These are phyloP conservation scores for Heterodera schachtii DNA, from an alignment of 1,140 invertebrate species.

Conservation along the genomic window DNA sequence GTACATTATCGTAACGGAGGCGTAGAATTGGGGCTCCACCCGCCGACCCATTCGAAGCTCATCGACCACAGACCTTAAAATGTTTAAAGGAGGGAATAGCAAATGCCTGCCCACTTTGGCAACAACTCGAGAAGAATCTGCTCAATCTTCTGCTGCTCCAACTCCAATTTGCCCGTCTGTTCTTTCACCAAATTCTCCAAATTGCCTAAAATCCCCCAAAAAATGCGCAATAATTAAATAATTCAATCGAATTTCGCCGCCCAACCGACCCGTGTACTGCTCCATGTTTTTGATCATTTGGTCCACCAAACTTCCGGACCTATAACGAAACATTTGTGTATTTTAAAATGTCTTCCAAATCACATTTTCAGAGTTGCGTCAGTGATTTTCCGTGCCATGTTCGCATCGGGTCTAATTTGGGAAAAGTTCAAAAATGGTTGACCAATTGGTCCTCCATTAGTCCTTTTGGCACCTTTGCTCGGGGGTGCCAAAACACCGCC, in stretches of 20 bases:
- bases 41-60: constrained; percentile 47
- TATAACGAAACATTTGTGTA: constrained; percentile 25
- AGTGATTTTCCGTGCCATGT: constrained; percentile 48
- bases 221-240: constrained; percentile 4
- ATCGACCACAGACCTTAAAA: constrained; percentile 48
- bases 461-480: constrained; percentile 14
- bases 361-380: constrained; percentile 58
- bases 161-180: constrained; percentile 53
- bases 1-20: constrained; percentile 57
- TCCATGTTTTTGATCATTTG: constrained; percentile 60
- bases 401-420: constrained; percentile 15
- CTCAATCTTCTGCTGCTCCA: constrained; percentile 50
- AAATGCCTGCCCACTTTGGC: constrained; percentile 39
- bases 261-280: constrained; percentile 36
- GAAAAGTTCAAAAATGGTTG: not conserved
- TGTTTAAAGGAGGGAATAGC: not conserved
- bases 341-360: not conserved
- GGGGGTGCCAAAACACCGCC: constrained; percentile 41
- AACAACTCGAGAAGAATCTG: constrained; percentile 51
- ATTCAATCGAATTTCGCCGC: not conserved
- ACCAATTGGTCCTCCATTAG: not conserved
- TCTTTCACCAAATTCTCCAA: constrained; percentile 50
- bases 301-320: constrained; percentile 55
- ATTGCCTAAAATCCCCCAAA: constrained; percentile 27
- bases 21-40: constrained; percentile 55